phyloP scores from a whole-genome alignment of 1,140 invertebrate genomes.

The Maniola jurtina region DNA sequence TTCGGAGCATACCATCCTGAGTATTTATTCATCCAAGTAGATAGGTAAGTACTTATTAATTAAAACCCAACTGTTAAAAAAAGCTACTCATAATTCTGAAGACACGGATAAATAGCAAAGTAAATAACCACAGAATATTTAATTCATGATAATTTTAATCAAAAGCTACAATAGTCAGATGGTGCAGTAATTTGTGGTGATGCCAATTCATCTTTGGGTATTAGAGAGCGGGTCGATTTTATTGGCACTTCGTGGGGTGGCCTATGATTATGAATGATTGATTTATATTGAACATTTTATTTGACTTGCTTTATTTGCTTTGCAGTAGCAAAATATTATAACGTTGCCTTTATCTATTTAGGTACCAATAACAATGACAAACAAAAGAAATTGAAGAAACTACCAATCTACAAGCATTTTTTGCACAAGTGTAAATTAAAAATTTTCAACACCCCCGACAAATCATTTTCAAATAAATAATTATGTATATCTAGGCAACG shows the following conservation, averaged over 20 bases:
- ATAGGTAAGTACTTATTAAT: too few species aligned
- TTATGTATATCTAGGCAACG: too few species aligned
- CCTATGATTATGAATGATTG: slow-evolving; percentile 7
- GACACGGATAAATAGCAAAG: not conserved
- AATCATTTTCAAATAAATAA: too few species aligned
- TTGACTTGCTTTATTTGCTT: slow-evolving; percentile 8
- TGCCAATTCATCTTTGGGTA: slow-evolving; percentile 12
- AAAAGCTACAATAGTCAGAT: not conserved
- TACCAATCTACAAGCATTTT: too few species aligned
- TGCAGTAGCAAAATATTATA: not conserved
- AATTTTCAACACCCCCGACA: too few species aligned
- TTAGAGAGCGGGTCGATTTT: slow-evolving; percentile 17
- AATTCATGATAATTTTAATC: not conserved
- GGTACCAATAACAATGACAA: not conserved
- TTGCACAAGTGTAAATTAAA: too few species aligned
- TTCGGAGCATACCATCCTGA: too few species aligned
- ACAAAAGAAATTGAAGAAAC: too few species aligned
- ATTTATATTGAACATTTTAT: slow-evolving; percentile 2
- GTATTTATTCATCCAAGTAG: too few species aligned
- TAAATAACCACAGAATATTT: too few species aligned
- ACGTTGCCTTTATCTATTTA: not conserved
- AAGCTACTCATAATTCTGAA: too few species aligned
- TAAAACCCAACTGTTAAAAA: too few species aligned
- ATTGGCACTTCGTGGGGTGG: not conserved
- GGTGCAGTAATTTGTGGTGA: slow-evolving; percentile 7